Base-by-base conservation (phyloP, 2,113 vertebrate species). In the Hyperopisus bebe region DNA sequence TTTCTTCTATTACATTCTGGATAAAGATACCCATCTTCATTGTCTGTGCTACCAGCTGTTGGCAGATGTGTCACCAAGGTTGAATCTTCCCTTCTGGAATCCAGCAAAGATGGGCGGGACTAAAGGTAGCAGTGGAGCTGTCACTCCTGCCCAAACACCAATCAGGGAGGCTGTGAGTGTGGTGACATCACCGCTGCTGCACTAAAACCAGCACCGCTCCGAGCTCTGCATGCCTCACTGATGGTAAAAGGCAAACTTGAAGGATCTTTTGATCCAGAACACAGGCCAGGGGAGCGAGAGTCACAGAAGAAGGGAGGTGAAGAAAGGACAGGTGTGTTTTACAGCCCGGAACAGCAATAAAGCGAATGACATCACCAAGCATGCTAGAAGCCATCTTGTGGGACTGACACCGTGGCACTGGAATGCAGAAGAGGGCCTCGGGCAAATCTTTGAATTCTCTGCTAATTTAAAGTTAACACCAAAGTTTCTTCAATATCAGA, bases 401-500 rank as follows among this genome's bases (percentile, higher is more conserved):
- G 27, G 55, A 66, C 53, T 47, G 53, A 42, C 86, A 62, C 55
- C 53, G 35, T 62, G 53, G 53, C 35, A 58, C 55, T 53, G n/a
- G 31, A 35, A 55, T 27, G 13, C 42, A 66, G 51, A 27, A 88
- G 10, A 66, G 3, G 35, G 39, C 87, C 87, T 66, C 13, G 9
- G 53, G 53, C 55, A 88, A 53, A 88, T 46, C 87, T 88, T 46
- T 44, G 87, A 88, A 44, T 88, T 39, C 42, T 47, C 53, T 88
- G 39, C 87, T 62, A 44, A 88, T 88, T 42, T 39, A 88, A 44
- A 88, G 87, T 66, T 88, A 87, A 58, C 86, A 88, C 42, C 55
- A 58, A 58, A 42, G 86, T 87, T 51, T 88, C 86, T 44, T 46
- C 87, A 62, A 66, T 46, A 88, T 66, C 55, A 88, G 87, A 88